phyloP scores from a whole-genome alignment of 2,888 invertebrate species.

The Cybosia mesomella region DNA sequence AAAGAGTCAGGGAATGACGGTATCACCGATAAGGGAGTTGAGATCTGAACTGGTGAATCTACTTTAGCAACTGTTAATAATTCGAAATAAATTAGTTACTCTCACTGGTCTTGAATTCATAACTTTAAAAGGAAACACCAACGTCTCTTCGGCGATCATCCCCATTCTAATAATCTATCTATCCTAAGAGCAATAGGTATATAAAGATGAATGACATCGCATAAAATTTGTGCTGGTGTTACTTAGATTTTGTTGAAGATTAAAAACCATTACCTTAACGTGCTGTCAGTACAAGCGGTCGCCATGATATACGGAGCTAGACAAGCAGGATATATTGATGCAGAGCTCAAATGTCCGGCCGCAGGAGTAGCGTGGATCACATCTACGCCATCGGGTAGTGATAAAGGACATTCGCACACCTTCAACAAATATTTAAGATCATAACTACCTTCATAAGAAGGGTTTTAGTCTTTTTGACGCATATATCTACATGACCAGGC shows the following conservation, averaged over 20 bases:
- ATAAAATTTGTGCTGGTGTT: neutral
- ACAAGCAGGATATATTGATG: conserved; percentile 99
- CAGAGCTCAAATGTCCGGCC: conserved; percentile 98
- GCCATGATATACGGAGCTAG: conserved; percentile 98
- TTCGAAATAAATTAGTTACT: no score
- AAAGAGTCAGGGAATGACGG: no score
- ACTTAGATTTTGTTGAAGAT: neutral
- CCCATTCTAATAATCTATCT: no score
- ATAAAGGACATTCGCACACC: conserved; percentile 95
- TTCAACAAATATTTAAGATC: conserved; percentile 54
- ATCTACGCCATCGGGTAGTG: conserved; percentile 95
- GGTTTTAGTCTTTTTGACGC: neutral
- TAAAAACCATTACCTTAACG: conserved; percentile 86
- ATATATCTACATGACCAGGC: neutral
- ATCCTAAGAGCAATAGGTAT: no score
- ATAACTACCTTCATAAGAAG: neutral
- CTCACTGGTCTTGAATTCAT: no score
- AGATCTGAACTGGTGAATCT: no score
- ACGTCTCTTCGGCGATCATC: no score
- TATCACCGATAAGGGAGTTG: no score
- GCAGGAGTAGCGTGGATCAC: conserved; percentile 97
- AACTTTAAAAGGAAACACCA: no score
- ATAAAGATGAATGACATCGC: no score
- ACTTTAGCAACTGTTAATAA: no score
- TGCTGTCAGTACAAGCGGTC: conserved; percentile 98